These are phyloP conservation scores for Amphipyra berbera DNA, from an alignment of 2,888 invertebrate genomes.

Conservation along the genomic window DNA sequence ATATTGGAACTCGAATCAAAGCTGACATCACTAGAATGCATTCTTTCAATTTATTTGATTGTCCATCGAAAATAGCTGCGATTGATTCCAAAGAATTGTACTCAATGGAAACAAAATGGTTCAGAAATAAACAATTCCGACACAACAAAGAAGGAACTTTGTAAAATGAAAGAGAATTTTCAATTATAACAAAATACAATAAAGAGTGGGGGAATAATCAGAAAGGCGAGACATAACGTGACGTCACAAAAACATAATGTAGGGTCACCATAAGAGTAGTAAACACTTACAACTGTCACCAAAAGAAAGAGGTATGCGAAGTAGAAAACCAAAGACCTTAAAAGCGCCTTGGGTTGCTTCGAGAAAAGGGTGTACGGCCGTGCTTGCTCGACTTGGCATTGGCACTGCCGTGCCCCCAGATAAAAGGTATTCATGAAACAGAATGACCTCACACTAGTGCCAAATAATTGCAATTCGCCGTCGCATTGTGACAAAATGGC, in stretches of 20 bases:
- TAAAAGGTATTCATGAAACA: too few relatives aligned
- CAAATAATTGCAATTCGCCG: too few relatives aligned
- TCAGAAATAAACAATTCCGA: conserved; percentile 50
- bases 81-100: not conserved
- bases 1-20: not conserved
- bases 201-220: conserved; percentile 14
- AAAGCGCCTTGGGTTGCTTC: too few relatives aligned
- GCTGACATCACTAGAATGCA: not conserved
- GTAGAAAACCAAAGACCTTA: too few relatives aligned
- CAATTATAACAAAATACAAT: conserved; percentile 56
- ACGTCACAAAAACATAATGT: not conserved
- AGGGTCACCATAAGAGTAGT: not conserved
- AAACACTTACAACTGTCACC: too few relatives aligned
- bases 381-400: too few relatives aligned
- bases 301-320: too few relatives aligned
- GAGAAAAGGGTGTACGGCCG: too few relatives aligned
- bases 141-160: conserved; percentile 41
- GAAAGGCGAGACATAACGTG: not conserved
- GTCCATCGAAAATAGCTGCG: not conserved
- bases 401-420: too few relatives aligned
- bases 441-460: too few relatives aligned
- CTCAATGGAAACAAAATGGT: conserved; percentile 32
- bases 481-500: too few relatives aligned
- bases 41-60: not conserved
- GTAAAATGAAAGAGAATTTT: conserved; percentile 63